Evolutionary conservation across 2,797 vertebrate species (phyloP).

Genomic region (Lates japonicus): DNA sequence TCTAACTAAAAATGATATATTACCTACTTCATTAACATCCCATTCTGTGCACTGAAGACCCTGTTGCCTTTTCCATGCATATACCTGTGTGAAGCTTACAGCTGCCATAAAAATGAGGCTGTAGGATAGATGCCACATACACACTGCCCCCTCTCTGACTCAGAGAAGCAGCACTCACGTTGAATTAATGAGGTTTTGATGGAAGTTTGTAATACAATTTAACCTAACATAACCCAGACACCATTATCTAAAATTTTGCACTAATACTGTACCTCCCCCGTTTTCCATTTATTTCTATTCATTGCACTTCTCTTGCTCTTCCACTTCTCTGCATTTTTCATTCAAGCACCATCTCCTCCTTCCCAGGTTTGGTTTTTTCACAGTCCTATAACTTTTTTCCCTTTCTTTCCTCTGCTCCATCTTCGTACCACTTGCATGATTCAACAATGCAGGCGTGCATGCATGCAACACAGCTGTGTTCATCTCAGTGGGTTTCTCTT

Average conservation of each 20-base stretch:
- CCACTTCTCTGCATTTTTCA: background rate
- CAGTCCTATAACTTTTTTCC: background rate
- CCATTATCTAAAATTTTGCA: slow-evolving; percentile 3
- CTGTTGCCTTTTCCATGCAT: background rate
- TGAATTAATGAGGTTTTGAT: slow-evolving; percentile 20
- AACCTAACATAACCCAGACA: slow-evolving; percentile 1
- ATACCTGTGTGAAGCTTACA: background rate
- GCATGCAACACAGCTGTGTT: slow-evolving; percentile 22
- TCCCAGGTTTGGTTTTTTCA: background rate
- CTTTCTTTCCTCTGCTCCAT: background rate
- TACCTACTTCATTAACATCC: background rate
- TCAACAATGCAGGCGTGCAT: slow-evolving; percentile 10
- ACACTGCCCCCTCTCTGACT: background rate
- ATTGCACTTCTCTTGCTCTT: background rate
- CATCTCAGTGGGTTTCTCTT: slow-evolving; percentile 16
- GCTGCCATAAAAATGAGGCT: background rate
- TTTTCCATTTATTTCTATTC: slow-evolving; percentile 11
- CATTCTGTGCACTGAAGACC: background rate
- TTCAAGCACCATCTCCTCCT: background rate
- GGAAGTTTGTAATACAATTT: slow-evolving; percentile 21
- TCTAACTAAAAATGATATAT: background rate
- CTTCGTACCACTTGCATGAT: slow-evolving; percentile 14
- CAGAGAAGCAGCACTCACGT: background rate
- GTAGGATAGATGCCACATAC: background rate
- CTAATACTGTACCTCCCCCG: background rate